Evolutionary conservation across 1,140 invertebrate genomes (phyloP).

Genomic region (Sitobion miscanthi): DNA sequence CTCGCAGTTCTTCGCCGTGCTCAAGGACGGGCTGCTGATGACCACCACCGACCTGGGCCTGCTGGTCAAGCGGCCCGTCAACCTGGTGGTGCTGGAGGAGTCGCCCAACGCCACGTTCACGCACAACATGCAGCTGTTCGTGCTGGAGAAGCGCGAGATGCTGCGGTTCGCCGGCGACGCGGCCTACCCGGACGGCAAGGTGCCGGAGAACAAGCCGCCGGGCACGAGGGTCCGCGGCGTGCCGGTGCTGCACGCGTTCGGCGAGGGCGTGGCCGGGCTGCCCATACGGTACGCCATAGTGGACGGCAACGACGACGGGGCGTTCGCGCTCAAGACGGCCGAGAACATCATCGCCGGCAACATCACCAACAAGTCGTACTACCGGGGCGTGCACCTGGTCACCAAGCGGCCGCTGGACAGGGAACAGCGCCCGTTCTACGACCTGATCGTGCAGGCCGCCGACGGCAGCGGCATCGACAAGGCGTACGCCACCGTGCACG

Average conservation of each 20-base stretch:
- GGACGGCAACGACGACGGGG: conserved; percentile 72
- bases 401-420: conserved; percentile 76
- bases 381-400: conserved; percentile 72
- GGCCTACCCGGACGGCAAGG: conserved; percentile 70
- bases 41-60: conserved; percentile 82
- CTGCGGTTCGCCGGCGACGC: conserved; percentile 75
- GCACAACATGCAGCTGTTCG: conserved; percentile 80
- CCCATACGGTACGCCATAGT: conserved; percentile 69
- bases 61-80: conserved; percentile 79
- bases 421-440: conserved; percentile 73
- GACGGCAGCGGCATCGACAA: conserved; percentile 77
- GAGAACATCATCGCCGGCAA: conserved; percentile 60
- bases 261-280: conserved; percentile 59
- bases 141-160: conserved; percentile 81
- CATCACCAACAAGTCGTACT: conserved; percentile 66
- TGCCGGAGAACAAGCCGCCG: conserved; percentile 76
- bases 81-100: conserved; percentile 81
- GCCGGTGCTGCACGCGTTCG: conserved; percentile 69
- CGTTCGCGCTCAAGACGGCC: conserved; percentile 71
- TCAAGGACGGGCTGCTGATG: conserved; percentile 89
- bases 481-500: conserved; percentile 73
- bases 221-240: conserved; percentile 74
- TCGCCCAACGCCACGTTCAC: conserved; percentile 78
- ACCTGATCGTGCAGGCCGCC: conserved; percentile 76
- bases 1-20: conserved; percentile 82